phyloP scores from a whole-genome alignment of 2,113 vertebrate genomes.

The Cinclus mexicanus region DNA sequence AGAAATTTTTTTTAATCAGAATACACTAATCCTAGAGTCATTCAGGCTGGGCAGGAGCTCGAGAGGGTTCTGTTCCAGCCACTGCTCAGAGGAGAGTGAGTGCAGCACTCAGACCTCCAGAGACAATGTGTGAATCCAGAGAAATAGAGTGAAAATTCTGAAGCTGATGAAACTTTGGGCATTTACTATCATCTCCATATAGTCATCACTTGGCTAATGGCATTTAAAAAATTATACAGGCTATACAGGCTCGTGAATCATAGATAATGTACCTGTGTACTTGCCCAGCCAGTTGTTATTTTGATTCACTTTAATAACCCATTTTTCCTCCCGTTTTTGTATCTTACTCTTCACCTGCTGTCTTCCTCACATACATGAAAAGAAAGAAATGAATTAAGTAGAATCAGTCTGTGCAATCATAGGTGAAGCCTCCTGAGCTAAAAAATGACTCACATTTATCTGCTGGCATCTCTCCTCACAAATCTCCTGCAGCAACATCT shows the following conservation, averaged over 20 bases:
- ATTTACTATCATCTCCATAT: neutral
- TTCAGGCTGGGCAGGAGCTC: neutral
- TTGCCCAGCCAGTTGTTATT: slow-evolving; percentile 42
- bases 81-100: neutral
- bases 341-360: slow-evolving; percentile 49
- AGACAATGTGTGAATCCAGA: neutral
- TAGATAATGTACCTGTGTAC: slow-evolving; percentile 45
- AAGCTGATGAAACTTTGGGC: neutral
- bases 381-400: slow-evolving; percentile 45
- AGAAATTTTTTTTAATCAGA: neutral
- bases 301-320: slow-evolving; percentile 51
- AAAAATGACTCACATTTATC: slow-evolving; percentile 38
- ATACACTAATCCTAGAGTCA: neutral
- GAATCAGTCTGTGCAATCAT: slow-evolving; percentile 32
- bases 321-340: slow-evolving; percentile 32
- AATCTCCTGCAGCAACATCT: slow-evolving; percentile 12
- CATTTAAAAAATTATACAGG: slow-evolving; percentile 1
- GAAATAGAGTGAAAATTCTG: neutral
- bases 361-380: neutral
- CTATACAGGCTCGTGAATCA: slow-evolving; percentile 41
- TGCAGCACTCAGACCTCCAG: neutral
- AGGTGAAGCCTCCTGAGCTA: slow-evolving; percentile 23
- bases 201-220: neutral
- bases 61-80: neutral
- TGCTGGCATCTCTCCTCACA: slow-evolving; percentile 30